These are phyloP conservation scores for Eciton burchellii DNA, from an alignment of 1,140 invertebrate genomes.

Conservation along the genomic window DNA sequence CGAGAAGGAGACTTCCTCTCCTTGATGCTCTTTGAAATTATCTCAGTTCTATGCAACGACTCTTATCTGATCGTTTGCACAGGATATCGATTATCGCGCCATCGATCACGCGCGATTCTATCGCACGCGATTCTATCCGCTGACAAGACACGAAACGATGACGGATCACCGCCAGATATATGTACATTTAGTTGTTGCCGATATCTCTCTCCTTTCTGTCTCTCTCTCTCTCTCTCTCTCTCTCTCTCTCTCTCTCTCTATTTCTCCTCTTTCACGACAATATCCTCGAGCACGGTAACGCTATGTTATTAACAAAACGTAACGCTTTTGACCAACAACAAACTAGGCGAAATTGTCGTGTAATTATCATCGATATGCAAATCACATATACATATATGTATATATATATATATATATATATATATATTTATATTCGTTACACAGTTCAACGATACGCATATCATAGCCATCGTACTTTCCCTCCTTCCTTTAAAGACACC, in stretches of 20 bases:
- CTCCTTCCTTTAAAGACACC: conserved; percentile 26
- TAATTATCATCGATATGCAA: conserved; percentile 48
- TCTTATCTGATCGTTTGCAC: conserved; percentile 24
- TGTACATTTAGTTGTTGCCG: conserved; percentile 35
- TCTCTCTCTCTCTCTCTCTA: conserved; percentile 41
- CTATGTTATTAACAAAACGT: conserved; percentile 48
- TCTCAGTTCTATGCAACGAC: background rate
- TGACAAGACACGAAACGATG: conserved; percentile 28
- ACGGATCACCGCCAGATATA: conserved; percentile 47
- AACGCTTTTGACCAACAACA: conserved; percentile 54
- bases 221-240: conserved; percentile 35
- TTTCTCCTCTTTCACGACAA: conserved; percentile 39
- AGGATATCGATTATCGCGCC: conserved; percentile 38
- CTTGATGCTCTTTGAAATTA: conserved; percentile 19
- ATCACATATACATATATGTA: conserved; percentile 42
- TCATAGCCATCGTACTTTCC: conserved; percentile 26
- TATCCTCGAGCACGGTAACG: conserved; percentile 69
- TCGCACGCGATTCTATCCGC: conserved; percentile 12
- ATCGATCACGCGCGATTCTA: conserved; percentile 26
- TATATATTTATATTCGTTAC: conserved; percentile 22
- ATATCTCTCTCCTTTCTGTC: conserved; percentile 48
- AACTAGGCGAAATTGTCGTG: conserved; percentile 36
- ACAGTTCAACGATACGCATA: conserved; percentile 57
- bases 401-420: conserved; percentile 25
- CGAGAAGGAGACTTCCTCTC: conserved; percentile 16